A percentile compares a stretch with the other conserved stretches of the same genome.
These are phyloP conservation scores for Neomicropteryx cornuta DNA, from an alignment of 1,140 invertebrate genomes.

Conservation along the genomic window DNA sequence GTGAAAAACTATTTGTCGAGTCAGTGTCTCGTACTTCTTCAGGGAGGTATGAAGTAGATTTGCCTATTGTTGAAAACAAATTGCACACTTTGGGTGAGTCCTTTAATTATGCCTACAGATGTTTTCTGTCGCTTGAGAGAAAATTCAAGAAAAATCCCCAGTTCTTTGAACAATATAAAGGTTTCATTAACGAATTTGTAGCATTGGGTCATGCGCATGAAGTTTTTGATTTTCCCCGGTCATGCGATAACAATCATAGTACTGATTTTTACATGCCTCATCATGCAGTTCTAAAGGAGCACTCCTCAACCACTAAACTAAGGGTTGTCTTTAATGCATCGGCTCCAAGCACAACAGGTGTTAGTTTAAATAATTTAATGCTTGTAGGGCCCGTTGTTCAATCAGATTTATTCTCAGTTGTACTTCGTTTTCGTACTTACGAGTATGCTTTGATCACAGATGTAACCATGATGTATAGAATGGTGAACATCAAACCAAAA, in stretches of 20 bases:
- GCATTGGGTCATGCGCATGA: constrained; percentile 12
- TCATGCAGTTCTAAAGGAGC: constrained; percentile 20
- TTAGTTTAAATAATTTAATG: constrained; percentile 20
- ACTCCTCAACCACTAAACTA: constrained; percentile 18
- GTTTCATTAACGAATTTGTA: constrained; percentile 14
- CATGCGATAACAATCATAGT: not conserved
- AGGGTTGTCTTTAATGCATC: constrained; percentile 26
- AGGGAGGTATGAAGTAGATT: constrained; percentile 7
- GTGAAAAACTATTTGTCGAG: constrained; percentile 8
- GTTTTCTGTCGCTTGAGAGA: constrained; percentile 8
- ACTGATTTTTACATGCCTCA: constrained; percentile 24
- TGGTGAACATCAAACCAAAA: constrained; percentile 16
- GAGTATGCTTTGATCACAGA: constrained; percentile 19
- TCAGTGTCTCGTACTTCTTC: constrained; percentile 1
- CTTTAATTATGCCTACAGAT: not conserved
- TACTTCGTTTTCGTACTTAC: constrained; percentile 21
- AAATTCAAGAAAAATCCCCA: constrained; percentile 8
- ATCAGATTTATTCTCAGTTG: constrained; percentile 18
- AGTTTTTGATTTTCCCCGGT: not conserved
- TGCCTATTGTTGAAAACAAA: constrained; percentile 3
- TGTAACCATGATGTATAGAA: constrained; percentile 24
- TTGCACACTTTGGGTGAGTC: not conserved
- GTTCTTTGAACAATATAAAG: constrained; percentile 6
- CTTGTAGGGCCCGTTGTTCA: constrained; percentile 21
- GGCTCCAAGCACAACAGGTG: constrained; percentile 12